A percentile compares a stretch with the other conserved stretches of the same genome.
Evolutionary conservation across 2,888 invertebrate genomes (phyloP).

Genomic region (Monoplex corrugatus): DNA sequence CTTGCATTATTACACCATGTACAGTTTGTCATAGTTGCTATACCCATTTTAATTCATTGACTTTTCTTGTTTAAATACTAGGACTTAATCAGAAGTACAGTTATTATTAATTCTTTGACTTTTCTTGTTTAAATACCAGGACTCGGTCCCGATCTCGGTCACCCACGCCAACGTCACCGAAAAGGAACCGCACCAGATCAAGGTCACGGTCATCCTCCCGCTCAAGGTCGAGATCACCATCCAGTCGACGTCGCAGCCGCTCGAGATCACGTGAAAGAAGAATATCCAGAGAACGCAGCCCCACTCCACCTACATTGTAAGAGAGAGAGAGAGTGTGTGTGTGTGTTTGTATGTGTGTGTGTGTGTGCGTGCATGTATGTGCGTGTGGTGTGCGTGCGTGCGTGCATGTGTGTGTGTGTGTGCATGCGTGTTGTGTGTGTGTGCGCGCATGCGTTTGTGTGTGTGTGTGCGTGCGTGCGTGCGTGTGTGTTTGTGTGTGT

Average conservation of each 20-base stretch:
- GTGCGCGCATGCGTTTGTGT: slow-evolving; percentile 15
- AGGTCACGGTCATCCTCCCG: slow-evolving; percentile 61
- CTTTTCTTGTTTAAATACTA: neutral
- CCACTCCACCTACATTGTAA: slow-evolving; percentile 88
- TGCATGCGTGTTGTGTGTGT: no score
- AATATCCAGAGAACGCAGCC: slow-evolving; percentile 80
- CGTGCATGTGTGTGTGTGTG: neutral
- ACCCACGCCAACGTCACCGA: slow-evolving; percentile 32
- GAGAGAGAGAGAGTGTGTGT: slow-evolving; percentile 45
- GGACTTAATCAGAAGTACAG: slow-evolving; percentile 9
- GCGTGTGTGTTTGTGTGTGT: neutral
- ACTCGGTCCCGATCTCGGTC: slow-evolving; percentile 35
- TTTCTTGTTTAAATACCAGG: neutral
- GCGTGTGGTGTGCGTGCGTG: no score
- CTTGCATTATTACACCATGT: no score
- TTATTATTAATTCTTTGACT: neutral
- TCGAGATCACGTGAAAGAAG: slow-evolving; percentile 59
- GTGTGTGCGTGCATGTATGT: neutral
- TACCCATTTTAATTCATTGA: neutral
- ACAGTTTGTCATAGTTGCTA: no score
- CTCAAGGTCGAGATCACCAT: slow-evolving; percentile 76
- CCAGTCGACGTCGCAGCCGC: slow-evolving; percentile 71
- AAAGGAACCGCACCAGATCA: slow-evolving; percentile 81
- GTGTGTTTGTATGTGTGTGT: neutral
- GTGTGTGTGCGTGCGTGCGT: neutral